phyloP scores from a whole-genome alignment of 1,140 invertebrate genomes.

The Xylocopa sonorina region DNA sequence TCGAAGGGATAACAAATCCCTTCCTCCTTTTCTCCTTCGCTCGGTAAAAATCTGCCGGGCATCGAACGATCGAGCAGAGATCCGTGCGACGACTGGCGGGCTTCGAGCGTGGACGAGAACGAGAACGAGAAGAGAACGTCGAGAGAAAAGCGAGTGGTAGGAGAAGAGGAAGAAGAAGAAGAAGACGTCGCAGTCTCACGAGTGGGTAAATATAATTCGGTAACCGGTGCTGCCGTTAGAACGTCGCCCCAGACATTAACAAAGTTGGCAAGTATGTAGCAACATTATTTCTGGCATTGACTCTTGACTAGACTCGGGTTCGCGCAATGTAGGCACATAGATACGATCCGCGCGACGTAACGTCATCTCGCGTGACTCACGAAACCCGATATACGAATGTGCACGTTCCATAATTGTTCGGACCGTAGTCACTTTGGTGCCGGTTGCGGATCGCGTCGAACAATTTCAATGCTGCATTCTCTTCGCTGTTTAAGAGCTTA shows the following conservation, averaged over 20 bases:
- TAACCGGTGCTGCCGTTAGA: constrained; percentile 74
- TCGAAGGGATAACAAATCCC: constrained; percentile 76
- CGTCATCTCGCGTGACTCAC: constrained; percentile 76
- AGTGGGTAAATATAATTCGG: constrained; percentile 77
- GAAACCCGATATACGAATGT: constrained; percentile 69
- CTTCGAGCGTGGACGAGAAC: too few relatives aligned
- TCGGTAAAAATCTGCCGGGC: too few relatives aligned
- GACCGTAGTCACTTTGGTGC: not conserved
- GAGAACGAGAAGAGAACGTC: constrained; percentile 14
- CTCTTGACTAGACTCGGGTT: constrained; percentile 51
- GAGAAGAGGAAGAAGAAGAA: constrained; percentile 39
- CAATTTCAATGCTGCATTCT: too few relatives aligned
- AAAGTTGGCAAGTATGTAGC: constrained; percentile 54
- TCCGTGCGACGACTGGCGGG: too few relatives aligned
- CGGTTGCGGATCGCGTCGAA: not conserved
- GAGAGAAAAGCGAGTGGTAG: constrained; percentile 34
- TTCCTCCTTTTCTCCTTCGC: too few relatives aligned
- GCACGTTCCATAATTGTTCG: constrained; percentile 9
- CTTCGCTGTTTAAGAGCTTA: too few relatives aligned
- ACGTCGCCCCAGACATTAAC: constrained; percentile 65
- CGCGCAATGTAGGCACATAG: too few relatives aligned
- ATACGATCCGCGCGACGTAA: constrained; percentile 64
- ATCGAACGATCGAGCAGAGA: too few relatives aligned
- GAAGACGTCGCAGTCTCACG: constrained; percentile 50
- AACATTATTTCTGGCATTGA: constrained; percentile 80